Percentiles rank a stretch among this genome's conserved stretches.
Conservation (phyloP, 2,888 invertebrate species). For the Phyto melanocephala region DNA sequence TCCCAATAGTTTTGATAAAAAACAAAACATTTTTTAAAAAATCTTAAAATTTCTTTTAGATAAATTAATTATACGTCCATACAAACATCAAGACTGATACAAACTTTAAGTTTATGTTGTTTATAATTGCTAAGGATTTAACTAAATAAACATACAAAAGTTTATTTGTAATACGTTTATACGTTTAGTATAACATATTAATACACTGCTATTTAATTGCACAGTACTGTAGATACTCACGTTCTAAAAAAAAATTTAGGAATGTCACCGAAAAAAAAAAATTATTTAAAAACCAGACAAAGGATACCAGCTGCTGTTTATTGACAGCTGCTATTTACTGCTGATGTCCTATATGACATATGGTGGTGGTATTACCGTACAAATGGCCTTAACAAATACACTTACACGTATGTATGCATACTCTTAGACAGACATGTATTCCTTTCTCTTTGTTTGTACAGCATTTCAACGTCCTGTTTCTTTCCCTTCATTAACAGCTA, state of each 20-base stretch:
- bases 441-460: not conserved
- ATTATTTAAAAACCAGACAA: conserved; percentile 25
- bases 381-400: conserved; percentile 20
- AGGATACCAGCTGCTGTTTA: conserved; percentile 63
- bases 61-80: too few species aligned
- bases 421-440: not conserved
- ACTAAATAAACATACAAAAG: too few species aligned
- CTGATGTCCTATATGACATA: conserved; percentile 60
- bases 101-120: too few species aligned
- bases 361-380: conserved; percentile 52
- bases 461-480: not conserved
- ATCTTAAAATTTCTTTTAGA: too few species aligned
- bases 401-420: too few species aligned
- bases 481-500: conserved; percentile 4
- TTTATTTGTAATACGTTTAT: too few species aligned
- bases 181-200: too few species aligned
- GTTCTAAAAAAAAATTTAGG: not conserved
- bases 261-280: conserved; percentile 55
- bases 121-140: too few species aligned
- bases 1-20: too few species aligned
- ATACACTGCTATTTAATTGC: too few species aligned
- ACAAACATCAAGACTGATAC: too few species aligned
- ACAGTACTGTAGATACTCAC: not conserved
- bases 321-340: conserved; percentile 59
- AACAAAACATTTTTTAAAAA: too few species aligned